Percentiles rank a stretch among this genome's conserved stretches.
Conservation (phyloP, 1,140 invertebrate genomes). For the Leguminivora glycinivorella region DNA sequence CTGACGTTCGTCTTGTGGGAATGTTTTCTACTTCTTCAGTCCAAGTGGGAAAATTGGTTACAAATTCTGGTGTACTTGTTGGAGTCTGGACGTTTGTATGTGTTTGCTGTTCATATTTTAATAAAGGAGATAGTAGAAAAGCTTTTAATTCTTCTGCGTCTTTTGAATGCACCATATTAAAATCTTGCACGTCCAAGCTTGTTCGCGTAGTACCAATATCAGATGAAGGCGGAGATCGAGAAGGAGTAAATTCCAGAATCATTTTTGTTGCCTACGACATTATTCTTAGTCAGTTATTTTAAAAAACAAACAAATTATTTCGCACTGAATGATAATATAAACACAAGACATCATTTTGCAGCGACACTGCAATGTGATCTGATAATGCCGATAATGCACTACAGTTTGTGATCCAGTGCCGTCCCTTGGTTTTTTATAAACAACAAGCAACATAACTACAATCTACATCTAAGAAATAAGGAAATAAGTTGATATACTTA, state of each 20-base stretch:
- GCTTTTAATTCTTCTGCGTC: neutral
- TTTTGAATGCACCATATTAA: neutral
- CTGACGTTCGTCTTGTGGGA: neutral
- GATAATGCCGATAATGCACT: no score
- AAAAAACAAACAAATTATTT: neutral
- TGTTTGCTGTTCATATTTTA: neutral
- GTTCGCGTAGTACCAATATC: neutral
- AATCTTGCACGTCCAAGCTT: neutral
- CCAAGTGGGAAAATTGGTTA: neutral
- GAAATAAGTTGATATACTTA: no score
- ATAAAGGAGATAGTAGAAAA: conserved; percentile 6
- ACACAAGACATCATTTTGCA: neutral
- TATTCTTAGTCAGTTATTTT: neutral
- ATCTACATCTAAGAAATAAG: no score
- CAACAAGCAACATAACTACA: no score
- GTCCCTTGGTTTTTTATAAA: no score
- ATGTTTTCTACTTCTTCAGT: conserved; percentile 1
- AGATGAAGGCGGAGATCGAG: neutral
- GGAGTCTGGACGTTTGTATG: neutral
- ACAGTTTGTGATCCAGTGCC: no score
- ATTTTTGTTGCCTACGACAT: neutral
- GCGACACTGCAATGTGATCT: no score
- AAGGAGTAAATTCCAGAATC: neutral
- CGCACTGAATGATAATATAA: neutral
- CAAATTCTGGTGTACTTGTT: neutral